Evolutionary conservation across 2,797 vertebrate species (phyloP), one percentile per base, ranked within the genome.

Genomic region (Paramormyrops hopkinsi): DNA sequence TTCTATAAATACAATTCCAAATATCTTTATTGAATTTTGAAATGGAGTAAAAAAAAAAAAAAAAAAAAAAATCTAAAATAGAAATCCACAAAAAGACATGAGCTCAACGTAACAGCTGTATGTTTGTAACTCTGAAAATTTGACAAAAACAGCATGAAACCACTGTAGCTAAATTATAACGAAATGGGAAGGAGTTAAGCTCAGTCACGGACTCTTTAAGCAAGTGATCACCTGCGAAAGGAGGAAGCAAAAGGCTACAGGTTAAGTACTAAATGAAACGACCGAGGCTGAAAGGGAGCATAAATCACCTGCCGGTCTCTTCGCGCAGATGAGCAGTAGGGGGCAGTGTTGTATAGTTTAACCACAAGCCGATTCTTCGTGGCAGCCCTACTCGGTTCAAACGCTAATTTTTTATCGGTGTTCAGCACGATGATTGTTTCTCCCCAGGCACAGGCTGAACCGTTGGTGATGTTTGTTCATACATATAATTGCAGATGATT

Each of bases 41-140:
- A 73, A 73, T 37, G 65, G 65, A 73, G 65, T 73, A 33, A 65
- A 69, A 69, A 65, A 65, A 56, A 86, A 65, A 69, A 69, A 65
- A 65, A 56, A 86, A 29, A 62, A 25, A 54, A 56, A 86, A 53
- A n/a, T 53, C 2, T 6, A 86, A 54, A 86, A 86, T 37, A 86
- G 56, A 86, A 56, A 29, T 56, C 12, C 46, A 86, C 85, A 86
- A 29, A 53, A 9, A 51, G 33, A 33, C 22, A 29, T 86, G 51
- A 53, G 22, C 53, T 54, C n/a, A 86, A 86, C 29, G 2, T 9
- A 29, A 86, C 51, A 56, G 22, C 85, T 33, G n/a, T 14, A 48
- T 9, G 76, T 44, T 37, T 37, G 65, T 37, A 79, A 41, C 2
- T 79, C 7, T 79, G 37, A 44, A 44, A 79, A 79, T 44, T 79